phyloP scores from a whole-genome alignment of 2,797 vertebrate genomes.

The Sphenopsis melanotis region DNA sequence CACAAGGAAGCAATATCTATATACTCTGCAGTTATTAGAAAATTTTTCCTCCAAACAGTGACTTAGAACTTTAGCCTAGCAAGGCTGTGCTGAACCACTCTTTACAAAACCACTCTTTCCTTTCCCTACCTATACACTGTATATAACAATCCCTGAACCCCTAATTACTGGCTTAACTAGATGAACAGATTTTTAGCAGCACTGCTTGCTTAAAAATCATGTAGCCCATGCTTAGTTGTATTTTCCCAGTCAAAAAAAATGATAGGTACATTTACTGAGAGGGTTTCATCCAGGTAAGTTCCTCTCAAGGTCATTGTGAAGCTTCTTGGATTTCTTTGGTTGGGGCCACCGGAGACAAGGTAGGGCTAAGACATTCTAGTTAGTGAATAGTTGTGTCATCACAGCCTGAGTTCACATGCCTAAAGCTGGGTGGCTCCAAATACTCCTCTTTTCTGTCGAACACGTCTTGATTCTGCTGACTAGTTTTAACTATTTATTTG shows the following conservation, averaged over 20 bases:
- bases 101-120: neutral
- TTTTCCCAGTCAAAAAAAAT: neutral
- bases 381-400: neutral
- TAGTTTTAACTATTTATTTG: neutral
- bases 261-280: neutral
- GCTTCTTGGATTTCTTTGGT: neutral
- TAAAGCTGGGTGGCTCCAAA: neutral
- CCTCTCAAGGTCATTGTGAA: neutral
- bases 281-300: neutral
- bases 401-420: neutral
- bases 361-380: neutral
- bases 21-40: neutral
- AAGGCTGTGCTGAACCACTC: neutral
- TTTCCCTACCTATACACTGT: neutral
- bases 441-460: neutral
- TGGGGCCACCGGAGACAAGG: neutral
- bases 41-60: neutral
- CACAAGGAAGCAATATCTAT: neutral
- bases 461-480: neutral
- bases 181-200: neutral
- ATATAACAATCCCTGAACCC: neutral
- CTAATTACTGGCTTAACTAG: neutral
- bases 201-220: neutral
- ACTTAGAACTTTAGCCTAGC: neutral
- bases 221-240: neutral